Evolutionary conservation across 1,140 invertebrate species (phyloP).

Genomic region (Periplaneta americana): DNA sequence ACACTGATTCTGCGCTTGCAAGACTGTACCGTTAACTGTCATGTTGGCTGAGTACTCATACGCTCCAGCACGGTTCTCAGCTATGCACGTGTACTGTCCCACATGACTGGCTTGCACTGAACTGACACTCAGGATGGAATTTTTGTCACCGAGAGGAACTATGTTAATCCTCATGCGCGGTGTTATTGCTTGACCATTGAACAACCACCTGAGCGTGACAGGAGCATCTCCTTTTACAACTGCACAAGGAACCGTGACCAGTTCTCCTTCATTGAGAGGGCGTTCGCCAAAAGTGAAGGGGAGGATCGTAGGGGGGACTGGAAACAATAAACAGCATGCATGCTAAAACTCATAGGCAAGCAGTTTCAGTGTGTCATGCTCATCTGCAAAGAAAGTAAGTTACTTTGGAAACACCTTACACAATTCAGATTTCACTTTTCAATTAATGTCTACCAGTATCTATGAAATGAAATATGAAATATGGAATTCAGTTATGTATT

Average conservation of each 20-base stretch:
- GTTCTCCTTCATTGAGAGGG: constrained; percentile 33
- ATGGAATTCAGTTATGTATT: no score
- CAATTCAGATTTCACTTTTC: no score
- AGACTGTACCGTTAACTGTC: constrained; percentile 65
- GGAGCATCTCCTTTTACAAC: constrained; percentile 80
- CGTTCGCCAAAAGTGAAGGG: constrained; percentile 36
- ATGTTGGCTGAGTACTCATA: constrained; percentile 59
- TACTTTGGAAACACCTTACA: no score
- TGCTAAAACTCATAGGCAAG: not conserved
- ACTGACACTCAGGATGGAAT: constrained; percentile 35
- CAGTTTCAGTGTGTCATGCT: not conserved
- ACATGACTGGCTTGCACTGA: constrained; percentile 29
- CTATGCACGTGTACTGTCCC: constrained; percentile 24
- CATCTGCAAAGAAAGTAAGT: not conserved
- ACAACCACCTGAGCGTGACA: constrained; percentile 70
- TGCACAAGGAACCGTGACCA: constrained; percentile 58
- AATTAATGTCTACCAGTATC: no score
- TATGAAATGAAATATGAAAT: no score
- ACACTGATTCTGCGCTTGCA: no score
- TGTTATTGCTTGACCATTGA: constrained; percentile 57
- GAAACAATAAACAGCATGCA: not conserved
- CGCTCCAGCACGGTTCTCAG: constrained; percentile 63
- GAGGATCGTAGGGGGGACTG: constrained; percentile 26
- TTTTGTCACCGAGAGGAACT: constrained; percentile 25
- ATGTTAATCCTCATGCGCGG: constrained; percentile 38